A percentile compares a stretch with the other conserved stretches of the same genome.
These are phyloP conservation scores for Galagoides demidoff DNA, from an alignment of 2,797 vertebrate species.

Conservation along the genomic window DNA sequence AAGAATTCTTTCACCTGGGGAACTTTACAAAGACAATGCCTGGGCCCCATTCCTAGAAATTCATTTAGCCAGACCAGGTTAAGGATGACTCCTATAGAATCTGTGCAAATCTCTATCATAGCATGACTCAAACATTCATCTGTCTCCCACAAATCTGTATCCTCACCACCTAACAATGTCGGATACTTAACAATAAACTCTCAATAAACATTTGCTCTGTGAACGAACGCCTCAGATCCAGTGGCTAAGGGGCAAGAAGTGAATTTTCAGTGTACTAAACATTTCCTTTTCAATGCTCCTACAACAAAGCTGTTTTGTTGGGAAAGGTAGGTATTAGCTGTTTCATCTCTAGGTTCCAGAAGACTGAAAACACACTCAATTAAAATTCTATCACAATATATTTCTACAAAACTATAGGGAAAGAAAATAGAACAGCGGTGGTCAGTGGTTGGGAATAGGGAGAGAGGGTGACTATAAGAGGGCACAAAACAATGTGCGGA, in stretches of 20 bases:
- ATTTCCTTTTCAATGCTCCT: constrained; percentile 19
- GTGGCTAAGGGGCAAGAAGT: not conserved
- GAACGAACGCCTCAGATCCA: not conserved
- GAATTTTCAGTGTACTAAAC: not conserved
- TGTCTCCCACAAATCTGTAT: not conserved
- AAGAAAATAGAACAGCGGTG: not conserved
- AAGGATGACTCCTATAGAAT: not conserved
- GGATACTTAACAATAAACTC: not conserved
- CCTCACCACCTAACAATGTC: not conserved
- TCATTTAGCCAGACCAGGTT: not conserved
- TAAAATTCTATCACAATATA: not conserved
- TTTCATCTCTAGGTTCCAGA: constrained; percentile 16
- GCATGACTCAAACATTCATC: not conserved
- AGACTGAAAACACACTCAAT: not conserved
- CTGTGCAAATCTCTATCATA: not conserved
- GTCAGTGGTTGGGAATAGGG: not conserved
- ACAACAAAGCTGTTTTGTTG: not conserved
- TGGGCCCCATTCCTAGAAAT: not conserved
- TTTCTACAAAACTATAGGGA: not conserved
- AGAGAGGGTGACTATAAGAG: not conserved
- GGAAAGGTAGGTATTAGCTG: not conserved
- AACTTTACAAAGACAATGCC: not conserved
- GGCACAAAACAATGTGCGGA: not conserved
- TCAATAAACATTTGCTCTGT: not conserved
- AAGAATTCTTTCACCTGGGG: not conserved